Evolutionary conservation across 2,113 vertebrate genomes (phyloP).

Genomic region (Galemys pyrenaicus): DNA sequence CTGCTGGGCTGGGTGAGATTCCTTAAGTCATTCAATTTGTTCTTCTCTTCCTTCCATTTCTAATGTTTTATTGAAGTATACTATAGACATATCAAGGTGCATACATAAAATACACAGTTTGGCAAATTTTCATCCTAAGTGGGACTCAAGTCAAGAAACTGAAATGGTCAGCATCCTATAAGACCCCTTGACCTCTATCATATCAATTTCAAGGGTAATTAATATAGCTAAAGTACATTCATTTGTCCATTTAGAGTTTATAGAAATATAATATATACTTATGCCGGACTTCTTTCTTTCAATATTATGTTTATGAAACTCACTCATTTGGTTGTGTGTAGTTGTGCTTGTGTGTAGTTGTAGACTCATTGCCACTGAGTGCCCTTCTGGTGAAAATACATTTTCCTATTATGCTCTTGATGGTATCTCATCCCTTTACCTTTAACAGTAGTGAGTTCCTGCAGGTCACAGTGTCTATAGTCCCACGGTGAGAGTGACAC

Average conservation of each 20-base stretch:
- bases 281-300: neutral
- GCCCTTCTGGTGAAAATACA: neutral
- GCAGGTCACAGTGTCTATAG: neutral
- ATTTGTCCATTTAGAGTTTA: neutral
- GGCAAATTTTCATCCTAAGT: neutral
- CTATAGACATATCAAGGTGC: neutral
- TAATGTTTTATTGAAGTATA: neutral
- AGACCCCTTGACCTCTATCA: neutral
- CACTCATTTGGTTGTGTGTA: neutral
- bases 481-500: neutral
- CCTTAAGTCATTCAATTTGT: neutral
- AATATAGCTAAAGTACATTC: neutral
- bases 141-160: neutral
- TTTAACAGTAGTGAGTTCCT: neutral
- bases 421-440: neutral
- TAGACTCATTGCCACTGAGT: neutral
- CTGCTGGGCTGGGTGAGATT: neutral
- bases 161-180: neutral
- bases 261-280: neutral
- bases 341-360: neutral
- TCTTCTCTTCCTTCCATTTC: neutral
- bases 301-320: neutral
- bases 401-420: neutral
- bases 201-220: neutral
- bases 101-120: neutral